Conservation (phyloP, 2,113 vertebrate genomes). For the Toxotes jaculatrix region DNA sequence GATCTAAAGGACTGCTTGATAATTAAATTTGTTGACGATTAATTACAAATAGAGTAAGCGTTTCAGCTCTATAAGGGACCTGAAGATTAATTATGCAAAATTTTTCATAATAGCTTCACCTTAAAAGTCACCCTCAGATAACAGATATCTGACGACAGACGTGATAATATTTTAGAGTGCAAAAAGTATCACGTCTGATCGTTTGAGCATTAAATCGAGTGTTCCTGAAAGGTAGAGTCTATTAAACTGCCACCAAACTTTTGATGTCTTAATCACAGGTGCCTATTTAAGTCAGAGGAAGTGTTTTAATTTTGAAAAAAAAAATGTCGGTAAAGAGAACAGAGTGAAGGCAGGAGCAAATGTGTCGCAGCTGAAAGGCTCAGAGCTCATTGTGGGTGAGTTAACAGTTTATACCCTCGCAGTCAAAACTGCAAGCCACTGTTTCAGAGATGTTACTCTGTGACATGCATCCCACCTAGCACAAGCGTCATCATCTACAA, state of each 20-base stretch:
- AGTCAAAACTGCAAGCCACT: slow-evolving; percentile 38
- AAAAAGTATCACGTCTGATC: no score
- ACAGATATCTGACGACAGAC: no score
- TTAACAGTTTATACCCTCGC: slow-evolving; percentile 50
- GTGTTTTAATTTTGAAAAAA: slow-evolving; percentile 12
- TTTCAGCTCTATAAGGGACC: no score
- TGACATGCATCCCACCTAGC: slow-evolving; percentile 37
- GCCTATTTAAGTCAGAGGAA: neutral
- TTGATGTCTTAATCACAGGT: slow-evolving; percentile 18
- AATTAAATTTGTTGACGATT: no score
- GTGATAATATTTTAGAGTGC: no score
- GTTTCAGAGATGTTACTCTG: slow-evolving; percentile 3
- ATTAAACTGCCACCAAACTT: slow-evolving; percentile 14
- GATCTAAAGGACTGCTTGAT: no score
- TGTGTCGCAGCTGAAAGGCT: slow-evolving; percentile 15
- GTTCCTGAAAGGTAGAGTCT: neutral
- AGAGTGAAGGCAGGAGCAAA: slow-evolving; percentile 5
- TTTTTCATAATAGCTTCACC: no score
- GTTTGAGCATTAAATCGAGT: neutral
- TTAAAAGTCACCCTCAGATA: no score
- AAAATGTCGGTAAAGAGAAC: slow-evolving; percentile 4
- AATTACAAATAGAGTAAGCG: no score
- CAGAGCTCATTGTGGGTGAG: slow-evolving; percentile 29
- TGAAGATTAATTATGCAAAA: no score
- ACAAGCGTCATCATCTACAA: neutral